Evolutionary conservation across 2,113 vertebrate species (phyloP), one percentile per base, ranked within the genome.

Genomic region (Zapus hudsonius): DNA sequence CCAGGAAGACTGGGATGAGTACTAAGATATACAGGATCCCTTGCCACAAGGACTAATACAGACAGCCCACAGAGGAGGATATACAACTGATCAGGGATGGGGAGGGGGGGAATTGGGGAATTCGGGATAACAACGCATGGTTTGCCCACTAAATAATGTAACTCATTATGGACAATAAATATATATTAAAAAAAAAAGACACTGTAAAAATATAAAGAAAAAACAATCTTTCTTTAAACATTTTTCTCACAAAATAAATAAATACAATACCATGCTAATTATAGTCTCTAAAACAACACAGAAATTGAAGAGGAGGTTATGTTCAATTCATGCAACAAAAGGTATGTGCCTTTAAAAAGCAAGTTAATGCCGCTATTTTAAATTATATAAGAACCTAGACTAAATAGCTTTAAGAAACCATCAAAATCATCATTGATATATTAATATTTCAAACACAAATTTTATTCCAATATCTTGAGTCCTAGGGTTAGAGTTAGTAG

Each of bases 401-500:
- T 55, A 38, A 83, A 44, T 25, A 94, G 23, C 84, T 81, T 74
- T 33, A 0, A 55, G 29, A 44, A 81, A 38, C 70, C 42, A 6
- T 5, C 20, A 19, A 44, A 81, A 57, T 44, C 0, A 0, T 31
- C 36, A 38, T 0, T 20, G 0, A 83, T 1, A 20, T 91, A 52
- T 81, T 92, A 92, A 72, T 59, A 31, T 16, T 89, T 16, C 15
- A 8, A 19, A 8, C 36, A 42, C 38, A 38, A 70, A 85, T 9
- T 52, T 59, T 47, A 73, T 63, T 33, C 20, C 38, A 76, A 66
- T 84, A 66, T 22, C 22, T 9, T 31, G 47, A 52, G 38, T 52
- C 57, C 66, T 87, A 57, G 19, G 74, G 31, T 2, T 92, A 66
- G 84, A 83, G 66, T 1, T 94, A 36, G 13, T 42, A 91, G 13